Percentiles rank a stretch among this genome's conserved stretches.
Evolutionary conservation across 2,797 vertebrate genomes (phyloP).

Genomic region (Erethizon dorsatum): DNA sequence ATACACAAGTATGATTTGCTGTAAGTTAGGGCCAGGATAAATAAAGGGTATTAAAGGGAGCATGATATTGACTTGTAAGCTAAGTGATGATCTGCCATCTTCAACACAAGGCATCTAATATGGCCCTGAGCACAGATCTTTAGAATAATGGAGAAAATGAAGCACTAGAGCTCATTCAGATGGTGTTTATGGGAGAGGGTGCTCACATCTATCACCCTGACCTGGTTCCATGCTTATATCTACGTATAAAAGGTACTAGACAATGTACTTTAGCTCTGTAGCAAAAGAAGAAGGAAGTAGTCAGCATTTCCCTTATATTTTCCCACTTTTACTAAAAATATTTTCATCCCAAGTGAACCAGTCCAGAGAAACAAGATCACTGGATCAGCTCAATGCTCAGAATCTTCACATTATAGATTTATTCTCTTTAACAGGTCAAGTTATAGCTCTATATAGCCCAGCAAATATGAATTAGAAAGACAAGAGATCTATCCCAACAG

Average conservation of each 20-base stretch:
- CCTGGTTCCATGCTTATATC: not conserved
- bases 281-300: slow-evolving; percentile 2
- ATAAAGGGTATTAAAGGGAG: not conserved
- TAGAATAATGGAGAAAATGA: not conserved
- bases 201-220: not conserved
- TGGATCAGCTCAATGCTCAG: not conserved
- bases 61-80: not conserved
- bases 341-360: not conserved
- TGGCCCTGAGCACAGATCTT: not conserved
- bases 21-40: not conserved
- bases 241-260: not conserved
- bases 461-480: not conserved
- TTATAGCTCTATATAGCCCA: not conserved
- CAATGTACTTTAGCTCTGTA: not conserved
- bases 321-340: not conserved
- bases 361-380: not conserved
- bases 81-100: not conserved
- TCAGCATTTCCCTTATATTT: not conserved
- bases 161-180: not conserved
- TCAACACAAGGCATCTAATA: not conserved
- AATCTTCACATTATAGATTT: not conserved
- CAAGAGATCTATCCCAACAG: not conserved
- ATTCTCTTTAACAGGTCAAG: not conserved
- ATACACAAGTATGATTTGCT: not conserved
- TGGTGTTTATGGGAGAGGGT: not conserved